Conservation (phyloP, 2,888 invertebrate genomes). For the Monochamus alternatus region DNA sequence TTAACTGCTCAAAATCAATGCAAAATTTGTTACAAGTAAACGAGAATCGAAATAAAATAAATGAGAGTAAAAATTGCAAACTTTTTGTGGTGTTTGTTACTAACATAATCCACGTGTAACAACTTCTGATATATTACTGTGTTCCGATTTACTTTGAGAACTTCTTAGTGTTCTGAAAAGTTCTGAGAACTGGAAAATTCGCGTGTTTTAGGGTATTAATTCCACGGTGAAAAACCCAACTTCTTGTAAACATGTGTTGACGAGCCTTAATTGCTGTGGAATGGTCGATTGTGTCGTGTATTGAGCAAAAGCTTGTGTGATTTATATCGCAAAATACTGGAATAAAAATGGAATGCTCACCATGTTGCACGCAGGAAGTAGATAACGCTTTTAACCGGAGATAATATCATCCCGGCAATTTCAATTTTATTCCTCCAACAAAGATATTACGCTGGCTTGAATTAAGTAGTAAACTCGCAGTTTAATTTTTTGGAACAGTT, state of each 20-base stretch:
- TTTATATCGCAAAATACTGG: conserved; percentile 35
- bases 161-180: not conserved
- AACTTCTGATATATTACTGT: too few species aligned
- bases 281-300: conserved; percentile 24
- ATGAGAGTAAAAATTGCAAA: too few species aligned
- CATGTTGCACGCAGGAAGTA: conserved; percentile 38
- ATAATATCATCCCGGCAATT: conserved; percentile 43
- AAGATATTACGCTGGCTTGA: conserved; percentile 40
- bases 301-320: conserved; percentile 36
- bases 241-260: conserved; percentile 15
- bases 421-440: conserved; percentile 44
- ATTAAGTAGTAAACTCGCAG: conserved; percentile 38
- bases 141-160: not conserved
- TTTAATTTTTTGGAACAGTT: conserved; percentile 25
- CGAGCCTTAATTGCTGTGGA: conserved; percentile 23
- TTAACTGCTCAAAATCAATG: too few species aligned
- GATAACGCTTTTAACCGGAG: conserved; percentile 45
- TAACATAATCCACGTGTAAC: too few species aligned
- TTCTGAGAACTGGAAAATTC: not conserved
- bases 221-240: not conserved
- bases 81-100: too few species aligned
- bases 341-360: conserved; percentile 43
- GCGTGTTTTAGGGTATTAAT: not conserved
- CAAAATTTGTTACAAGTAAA: too few species aligned
- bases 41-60: too few species aligned